Base-by-base conservation (phyloP, 2,888 invertebrate genomes). In the Ypsolopha scabrella region DNA sequence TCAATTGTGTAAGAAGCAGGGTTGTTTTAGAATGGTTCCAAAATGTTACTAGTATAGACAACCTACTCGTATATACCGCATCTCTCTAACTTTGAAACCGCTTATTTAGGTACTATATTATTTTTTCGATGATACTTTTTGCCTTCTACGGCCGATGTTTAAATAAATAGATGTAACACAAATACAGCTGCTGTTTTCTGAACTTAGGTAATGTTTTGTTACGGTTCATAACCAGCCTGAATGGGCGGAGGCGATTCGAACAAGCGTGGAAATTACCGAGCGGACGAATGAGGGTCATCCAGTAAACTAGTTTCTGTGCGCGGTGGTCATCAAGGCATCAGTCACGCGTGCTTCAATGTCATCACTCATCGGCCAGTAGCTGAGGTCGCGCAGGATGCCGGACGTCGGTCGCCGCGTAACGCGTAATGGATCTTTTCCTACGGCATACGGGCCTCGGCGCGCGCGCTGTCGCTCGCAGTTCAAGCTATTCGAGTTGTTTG, bases 401-500 rank as follows among this genome's bases (percentile, higher is more conserved):
- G n/a, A 36, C 44, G 43, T 47, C 38, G 37, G n/a, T 39, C 44
- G 43, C 46, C 55, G 54, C 60, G 62, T 73, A 72, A 72, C 55
- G 54, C 60, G 62, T 73, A 72, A 72, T 70, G 60, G 67, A 56
- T 55, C 61, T 68, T 67, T 69, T 72, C 71, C 70, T 72, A 63
- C 63, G 38, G 38, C 7, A n/a, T n/a, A n/a, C n/a, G 61, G 56
- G 58, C 50, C 48, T 34, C 41, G 45, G 41, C 50, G 52, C 53
- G 47, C 49, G 54, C 55, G 56, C 47, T 11, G 37, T 43, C 36
- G 36, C 24, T 24, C 24, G 24, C 24, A 4, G 24, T 47, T 36
- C 55, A 55, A 51, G 58, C 55, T 72, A 69, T 67, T 58, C 58
- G 65, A 66, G 70, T 75, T 82, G 80, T 81, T 80, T 79, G 77